Evolutionary conservation across 1,140 invertebrate species (phyloP), one percentile per base, ranked within the genome.

Genomic region (Zaprionus ornatus): DNA sequence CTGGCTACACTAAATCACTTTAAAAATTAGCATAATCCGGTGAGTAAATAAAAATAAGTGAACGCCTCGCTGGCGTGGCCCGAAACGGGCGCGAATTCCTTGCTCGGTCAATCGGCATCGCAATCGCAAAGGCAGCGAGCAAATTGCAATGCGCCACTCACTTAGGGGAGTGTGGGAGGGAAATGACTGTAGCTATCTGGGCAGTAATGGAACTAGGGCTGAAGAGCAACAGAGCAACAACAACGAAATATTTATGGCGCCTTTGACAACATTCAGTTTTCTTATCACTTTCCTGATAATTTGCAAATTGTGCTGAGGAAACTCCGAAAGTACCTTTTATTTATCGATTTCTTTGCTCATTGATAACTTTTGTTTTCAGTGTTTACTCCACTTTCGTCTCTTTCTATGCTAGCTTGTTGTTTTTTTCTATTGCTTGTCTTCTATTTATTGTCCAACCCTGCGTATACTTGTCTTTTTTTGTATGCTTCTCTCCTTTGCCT

Each of bases 21-120:
- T 90, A 90, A 77, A 90, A 90, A 90, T 90, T 90, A 90, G 86
- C 85, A 90, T 90, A 90, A 90, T 90, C 85, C 85, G 82, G 86
- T 82, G 82, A 85, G 85, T 90, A 90, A 90, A 90, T 85, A 90
- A 90, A 90, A 90, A 90, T 85, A 90, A 90, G 85, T 85, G 78
- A 90, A 76, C 75, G 79, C 90, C 74, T 32, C 29, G 29, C 29
- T 32, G 29, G 29, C 29, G 67, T 84, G 67, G 73, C 70, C 59
- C 80, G 61, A 62, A 57, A 32, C 25, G 62, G 45, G 75, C 68
- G 52, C 63, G 73, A 73, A 77, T 77, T 80, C 59, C 40, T 1
- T 63, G 55, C 66, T 52, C 61, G 59, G 72, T 57, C 72, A 74
- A 74, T 69, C 57, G 64, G 17, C 40, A 66, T 45, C 27, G 60